Percentiles rank a stretch among this genome's conserved stretches.
phyloP scores from a whole-genome alignment of 2,797 vertebrate genomes.

The Chaetophractus vellerosus region DNA sequence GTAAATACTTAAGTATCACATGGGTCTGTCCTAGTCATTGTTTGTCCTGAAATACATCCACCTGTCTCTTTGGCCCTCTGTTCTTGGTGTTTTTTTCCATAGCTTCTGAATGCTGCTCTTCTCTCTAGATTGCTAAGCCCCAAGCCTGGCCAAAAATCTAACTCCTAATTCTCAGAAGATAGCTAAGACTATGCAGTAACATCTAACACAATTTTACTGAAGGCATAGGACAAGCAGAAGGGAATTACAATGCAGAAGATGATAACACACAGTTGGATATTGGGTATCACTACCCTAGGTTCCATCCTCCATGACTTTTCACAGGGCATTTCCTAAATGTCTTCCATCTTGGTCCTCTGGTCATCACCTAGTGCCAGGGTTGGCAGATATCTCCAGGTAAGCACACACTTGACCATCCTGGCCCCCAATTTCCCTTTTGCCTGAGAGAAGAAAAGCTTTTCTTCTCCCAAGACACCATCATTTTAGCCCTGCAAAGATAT shows the following conservation, averaged over 20 bases:
- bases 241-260: not conserved
- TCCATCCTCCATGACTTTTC: not conserved
- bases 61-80: not conserved
- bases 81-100: not conserved
- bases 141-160: not conserved
- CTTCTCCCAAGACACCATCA: not conserved
- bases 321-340: not conserved
- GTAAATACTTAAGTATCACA: not conserved
- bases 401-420: not conserved
- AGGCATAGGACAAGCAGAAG: not conserved
- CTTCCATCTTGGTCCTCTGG: not conserved
- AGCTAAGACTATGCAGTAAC: not conserved
- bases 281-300: not conserved
- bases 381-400: not conserved
- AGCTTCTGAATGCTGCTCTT: not conserved
- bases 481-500: slow-evolving; percentile 17
- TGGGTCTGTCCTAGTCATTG: not conserved
- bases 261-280: not conserved
- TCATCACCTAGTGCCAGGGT: not conserved
- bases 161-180: not conserved
- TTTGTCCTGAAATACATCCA: not conserved
- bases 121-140: not conserved
- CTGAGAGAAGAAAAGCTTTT: slow-evolving; percentile 2
- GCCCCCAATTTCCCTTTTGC: not conserved
- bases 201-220: not conserved